Conservation (phyloP, 1,140 invertebrate genomes). For the Calephelis nemesis region DNA sequence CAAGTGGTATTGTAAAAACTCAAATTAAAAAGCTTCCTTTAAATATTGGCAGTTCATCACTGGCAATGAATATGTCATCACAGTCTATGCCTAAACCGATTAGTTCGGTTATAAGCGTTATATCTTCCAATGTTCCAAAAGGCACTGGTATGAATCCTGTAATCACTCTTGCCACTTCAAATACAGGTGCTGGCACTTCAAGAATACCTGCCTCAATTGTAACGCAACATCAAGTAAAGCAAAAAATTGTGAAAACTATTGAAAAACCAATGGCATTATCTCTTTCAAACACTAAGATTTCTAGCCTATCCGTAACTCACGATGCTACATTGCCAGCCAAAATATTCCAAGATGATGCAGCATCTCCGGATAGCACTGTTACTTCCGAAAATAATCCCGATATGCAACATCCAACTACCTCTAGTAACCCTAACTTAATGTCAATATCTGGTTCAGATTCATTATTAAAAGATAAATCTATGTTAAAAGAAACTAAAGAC, state of each 20-base stretch:
- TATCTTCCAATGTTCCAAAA: constrained; percentile 70
- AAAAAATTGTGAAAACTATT: constrained; percentile 76
- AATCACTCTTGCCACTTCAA: constrained; percentile 65
- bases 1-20: constrained; percentile 46
- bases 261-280: constrained; percentile 79
- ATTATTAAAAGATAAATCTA: constrained; percentile 46
- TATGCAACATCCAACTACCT: constrained; percentile 38
- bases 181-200: constrained; percentile 48
- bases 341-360: constrained; percentile 82
- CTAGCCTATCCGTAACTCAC: constrained; percentile 79
- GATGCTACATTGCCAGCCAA: constrained; percentile 80
- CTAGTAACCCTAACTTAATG: constrained; percentile 47
- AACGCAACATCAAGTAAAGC: constrained; percentile 74
- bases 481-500: constrained; percentile 63
- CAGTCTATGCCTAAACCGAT: constrained; percentile 65
- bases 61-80: constrained; percentile 61
- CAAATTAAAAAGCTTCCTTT: constrained; percentile 72
- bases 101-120: constrained; percentile 73
- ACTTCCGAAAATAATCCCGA: constrained; percentile 71
- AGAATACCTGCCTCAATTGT: constrained; percentile 70
- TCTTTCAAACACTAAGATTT: constrained; percentile 73
- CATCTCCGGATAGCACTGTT: constrained; percentile 79
- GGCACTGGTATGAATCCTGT: constrained; percentile 65
- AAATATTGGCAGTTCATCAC: constrained; percentile 57
- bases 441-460: constrained; percentile 42